Evolutionary conservation across 2,113 vertebrate genomes (phyloP).

Genomic region (Brachyhypopomus occidentalis): DNA sequence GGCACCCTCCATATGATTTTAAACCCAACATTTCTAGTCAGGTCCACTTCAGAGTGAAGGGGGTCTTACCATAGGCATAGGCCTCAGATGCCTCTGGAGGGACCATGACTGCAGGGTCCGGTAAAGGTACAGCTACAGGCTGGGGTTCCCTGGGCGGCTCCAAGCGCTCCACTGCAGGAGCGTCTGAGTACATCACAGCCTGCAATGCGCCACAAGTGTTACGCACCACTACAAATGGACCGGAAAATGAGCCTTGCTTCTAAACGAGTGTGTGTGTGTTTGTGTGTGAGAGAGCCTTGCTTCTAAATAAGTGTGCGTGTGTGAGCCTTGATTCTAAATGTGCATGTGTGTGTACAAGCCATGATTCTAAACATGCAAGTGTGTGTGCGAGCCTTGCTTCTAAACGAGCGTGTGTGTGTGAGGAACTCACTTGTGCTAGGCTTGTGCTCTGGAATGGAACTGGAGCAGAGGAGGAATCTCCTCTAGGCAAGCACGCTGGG

Average conservation of each 20-base stretch:
- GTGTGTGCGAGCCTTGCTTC: not conserved
- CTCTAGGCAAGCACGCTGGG: not conserved
- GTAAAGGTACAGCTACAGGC: slow-evolving; percentile 39
- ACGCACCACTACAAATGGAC: not conserved
- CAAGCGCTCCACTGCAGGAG: slow-evolving; percentile 46
- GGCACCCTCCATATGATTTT: too few species aligned
- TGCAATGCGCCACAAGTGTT: slow-evolving; percentile 27
- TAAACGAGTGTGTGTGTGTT: not conserved
- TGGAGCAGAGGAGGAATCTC: slow-evolving; percentile 46
- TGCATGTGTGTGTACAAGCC: not conserved
- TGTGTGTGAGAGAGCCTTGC: not conserved
- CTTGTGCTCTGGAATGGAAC: slow-evolving; percentile 49
- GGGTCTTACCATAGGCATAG: slow-evolving; percentile 63
- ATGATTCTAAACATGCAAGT: not conserved
- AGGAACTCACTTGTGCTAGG: slow-evolving; percentile 60
- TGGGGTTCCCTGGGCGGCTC: slow-evolving; percentile 50
- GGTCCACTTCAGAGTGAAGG: slow-evolving; percentile 6
- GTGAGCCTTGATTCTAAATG: not conserved
- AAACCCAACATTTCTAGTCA: not conserved
- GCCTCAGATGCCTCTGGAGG: slow-evolving; percentile 53
- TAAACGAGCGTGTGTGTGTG: not conserved
- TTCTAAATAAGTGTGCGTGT: not conserved
- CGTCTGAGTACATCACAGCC: slow-evolving; percentile 56
- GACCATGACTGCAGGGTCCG: slow-evolving; percentile 41
- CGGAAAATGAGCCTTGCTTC: not conserved